These are phyloP conservation scores for Brachionus plicatilis DNA, from an alignment of 1,140 invertebrate genomes.

Conservation along the genomic window DNA sequence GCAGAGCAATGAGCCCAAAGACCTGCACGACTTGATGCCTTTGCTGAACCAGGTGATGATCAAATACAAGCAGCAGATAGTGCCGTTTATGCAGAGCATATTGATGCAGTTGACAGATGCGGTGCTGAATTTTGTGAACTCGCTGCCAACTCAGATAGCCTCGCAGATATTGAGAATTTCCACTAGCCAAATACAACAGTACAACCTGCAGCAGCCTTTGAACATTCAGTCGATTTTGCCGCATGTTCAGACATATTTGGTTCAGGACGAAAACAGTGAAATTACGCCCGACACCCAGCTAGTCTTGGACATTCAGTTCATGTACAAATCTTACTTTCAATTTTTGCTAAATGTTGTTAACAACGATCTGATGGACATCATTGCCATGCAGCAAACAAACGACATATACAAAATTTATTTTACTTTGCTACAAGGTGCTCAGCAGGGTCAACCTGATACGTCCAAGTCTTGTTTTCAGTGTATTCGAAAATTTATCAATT, in stretches of 20 bases:
- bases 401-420: constrained; percentile 40
- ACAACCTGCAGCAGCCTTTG: background rate
- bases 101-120: constrained; percentile 47
- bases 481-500: background rate
- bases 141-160: background rate
- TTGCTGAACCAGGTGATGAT: constrained; percentile 62
- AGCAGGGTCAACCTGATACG: constrained; percentile 9
- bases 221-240: constrained; percentile 9
- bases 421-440: constrained; percentile 28
- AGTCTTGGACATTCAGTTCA: constrained; percentile 13
- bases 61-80: constrained; percentile 58
- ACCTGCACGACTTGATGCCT: constrained; percentile 62
- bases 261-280: constrained; percentile 26
- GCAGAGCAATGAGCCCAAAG: constrained; percentile 54
- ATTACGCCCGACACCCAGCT: constrained; percentile 21
- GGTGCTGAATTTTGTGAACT: constrained; percentile 24
- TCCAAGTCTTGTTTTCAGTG: constrained; percentile 20
- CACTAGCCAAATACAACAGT: constrained; percentile 10
- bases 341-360: constrained; percentile 24
- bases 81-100: background rate
- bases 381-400: background rate
- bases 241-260: background rate
- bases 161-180: background rate
- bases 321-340: constrained; percentile 38
- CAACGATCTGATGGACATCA: constrained; percentile 32